Conservation (phyloP, 2,888 invertebrate species). For the Papilio demoleus region DNA sequence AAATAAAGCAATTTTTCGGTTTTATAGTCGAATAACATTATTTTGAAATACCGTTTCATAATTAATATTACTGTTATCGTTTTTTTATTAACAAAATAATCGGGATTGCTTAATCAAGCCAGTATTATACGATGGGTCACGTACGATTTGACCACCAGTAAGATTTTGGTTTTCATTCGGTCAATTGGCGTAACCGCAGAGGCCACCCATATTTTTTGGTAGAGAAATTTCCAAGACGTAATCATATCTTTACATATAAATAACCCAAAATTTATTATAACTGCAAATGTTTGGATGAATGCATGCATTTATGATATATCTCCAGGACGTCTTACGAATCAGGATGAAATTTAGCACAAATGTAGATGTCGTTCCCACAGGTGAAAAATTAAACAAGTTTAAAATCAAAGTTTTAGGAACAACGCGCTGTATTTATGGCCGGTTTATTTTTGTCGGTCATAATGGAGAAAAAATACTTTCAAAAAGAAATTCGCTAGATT, state of each 20-base stretch:
- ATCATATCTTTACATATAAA: not conserved
- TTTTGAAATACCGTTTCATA: constrained; percentile 71
- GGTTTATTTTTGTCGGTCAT: no score
- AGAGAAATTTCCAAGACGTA: not conserved
- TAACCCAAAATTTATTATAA: no score
- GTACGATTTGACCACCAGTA: constrained; percentile 25
- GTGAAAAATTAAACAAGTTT: no score
- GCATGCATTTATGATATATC: no score
- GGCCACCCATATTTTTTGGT: constrained; percentile 32
- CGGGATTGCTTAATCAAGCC: constrained; percentile 37
- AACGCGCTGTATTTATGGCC: no score
- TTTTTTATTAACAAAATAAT: constrained; percentile 29
- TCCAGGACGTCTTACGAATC: no score
- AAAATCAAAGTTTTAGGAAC: no score
- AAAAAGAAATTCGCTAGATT: no score
- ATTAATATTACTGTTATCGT: constrained; percentile 46
- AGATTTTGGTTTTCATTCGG: constrained; percentile 31
- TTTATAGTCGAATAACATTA: constrained; percentile 69
- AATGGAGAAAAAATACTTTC: no score
- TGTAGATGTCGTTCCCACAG: no score
- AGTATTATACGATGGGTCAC: constrained; percentile 28
- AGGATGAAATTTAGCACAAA: no score
- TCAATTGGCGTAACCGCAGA: constrained; percentile 26
- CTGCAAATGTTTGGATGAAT: no score
- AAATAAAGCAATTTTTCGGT: constrained; percentile 53